A percentile compares a stretch with the other conserved stretches of the same genome.
phyloP scores from a whole-genome alignment of 2,888 invertebrate genomes.

The Neria commutata region DNA sequence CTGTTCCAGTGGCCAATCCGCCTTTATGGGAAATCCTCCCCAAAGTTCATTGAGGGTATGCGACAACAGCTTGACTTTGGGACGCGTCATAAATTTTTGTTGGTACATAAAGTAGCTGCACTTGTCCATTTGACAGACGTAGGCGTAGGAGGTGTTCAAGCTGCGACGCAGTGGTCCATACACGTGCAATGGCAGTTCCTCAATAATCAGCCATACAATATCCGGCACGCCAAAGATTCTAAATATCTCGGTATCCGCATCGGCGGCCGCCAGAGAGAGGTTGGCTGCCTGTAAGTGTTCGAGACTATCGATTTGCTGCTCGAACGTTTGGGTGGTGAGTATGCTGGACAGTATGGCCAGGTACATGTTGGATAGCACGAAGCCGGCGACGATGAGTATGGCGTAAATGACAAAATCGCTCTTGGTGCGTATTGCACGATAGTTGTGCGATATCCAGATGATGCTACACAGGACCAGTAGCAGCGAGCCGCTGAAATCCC shows the following conservation, averaged over 20 bases:
- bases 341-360: slow-evolving; percentile 34
- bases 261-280: slow-evolving; percentile 18
- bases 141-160: slow-evolving; percentile 27
- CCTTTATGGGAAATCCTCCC: slow-evolving; percentile 31
- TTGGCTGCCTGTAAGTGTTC: slow-evolving; percentile 30
- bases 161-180: slow-evolving; percentile 14
- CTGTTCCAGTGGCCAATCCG: slow-evolving; percentile 34
- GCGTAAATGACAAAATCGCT: background rate
- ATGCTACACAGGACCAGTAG: background rate
- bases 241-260: slow-evolving; percentile 12
- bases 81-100: slow-evolving; percentile 33
- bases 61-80: slow-evolving; percentile 23
- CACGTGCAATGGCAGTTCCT: background rate
- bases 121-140: slow-evolving; percentile 22
- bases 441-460: background rate
- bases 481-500: background rate
- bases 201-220: background rate
- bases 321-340: slow-evolving; percentile 34
- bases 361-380: slow-evolving; percentile 35
- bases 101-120: slow-evolving; percentile 36
- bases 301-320: slow-evolving; percentile 33
- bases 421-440: background rate
- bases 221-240: background rate
- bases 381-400: slow-evolving; percentile 17
- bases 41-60: slow-evolving; percentile 26